A percentile compares a stretch with the other conserved stretches of the same genome.
Conservation (phyloP, 2,888 invertebrate genomes). For the Drosophila diplacantha region DNA sequence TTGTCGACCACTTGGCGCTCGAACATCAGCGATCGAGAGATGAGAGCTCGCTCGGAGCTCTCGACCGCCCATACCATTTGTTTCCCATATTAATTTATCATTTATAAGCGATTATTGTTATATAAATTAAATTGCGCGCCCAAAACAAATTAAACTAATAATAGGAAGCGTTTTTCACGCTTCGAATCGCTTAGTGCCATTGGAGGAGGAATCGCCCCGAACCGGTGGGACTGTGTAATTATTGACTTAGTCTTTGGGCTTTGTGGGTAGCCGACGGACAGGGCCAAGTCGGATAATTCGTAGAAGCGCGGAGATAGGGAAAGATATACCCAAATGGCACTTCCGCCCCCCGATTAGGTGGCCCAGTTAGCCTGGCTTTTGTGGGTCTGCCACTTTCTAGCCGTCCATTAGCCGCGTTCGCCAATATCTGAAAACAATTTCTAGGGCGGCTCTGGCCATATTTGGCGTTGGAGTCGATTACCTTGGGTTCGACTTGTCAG, state of each 20-base stretch:
- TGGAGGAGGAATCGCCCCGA: constrained; percentile 22
- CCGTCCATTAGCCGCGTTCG: constrained; percentile 26
- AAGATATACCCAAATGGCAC: constrained; percentile 26
- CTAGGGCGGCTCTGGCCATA: constrained; percentile 57
- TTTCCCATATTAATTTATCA: constrained; percentile 71
- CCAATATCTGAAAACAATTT: constrained; percentile 40
- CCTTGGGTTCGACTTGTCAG: constrained; percentile 56
- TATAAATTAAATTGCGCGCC: constrained; percentile 68
- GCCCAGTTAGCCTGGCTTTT: constrained; percentile 26
- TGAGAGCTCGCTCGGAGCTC: constrained; percentile 25
- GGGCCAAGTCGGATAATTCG: constrained; percentile 10
- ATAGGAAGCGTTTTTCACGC: constrained; percentile 70
- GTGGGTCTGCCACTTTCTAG: constrained; percentile 52
- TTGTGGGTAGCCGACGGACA: constrained; percentile 43
- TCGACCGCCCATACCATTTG: constrained; percentile 62
- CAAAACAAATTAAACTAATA: constrained; percentile 67
- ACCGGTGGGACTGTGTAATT: constrained; percentile 44
- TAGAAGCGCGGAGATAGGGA: constrained; percentile 19
- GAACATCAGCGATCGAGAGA: constrained; percentile 21
- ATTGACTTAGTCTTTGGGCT: constrained; percentile 53
- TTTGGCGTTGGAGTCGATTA: constrained; percentile 49
- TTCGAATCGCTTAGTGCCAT: constrained; percentile 39
- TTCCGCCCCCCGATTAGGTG: constrained; percentile 48
- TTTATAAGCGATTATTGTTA: constrained; percentile 69
- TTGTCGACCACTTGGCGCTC: constrained; percentile 57